Percentiles rank a stretch among this genome's conserved stretches.
These are phyloP conservation scores for Cyclophora punctaria DNA, from an alignment of 2,888 invertebrate species.

Conservation along the genomic window DNA sequence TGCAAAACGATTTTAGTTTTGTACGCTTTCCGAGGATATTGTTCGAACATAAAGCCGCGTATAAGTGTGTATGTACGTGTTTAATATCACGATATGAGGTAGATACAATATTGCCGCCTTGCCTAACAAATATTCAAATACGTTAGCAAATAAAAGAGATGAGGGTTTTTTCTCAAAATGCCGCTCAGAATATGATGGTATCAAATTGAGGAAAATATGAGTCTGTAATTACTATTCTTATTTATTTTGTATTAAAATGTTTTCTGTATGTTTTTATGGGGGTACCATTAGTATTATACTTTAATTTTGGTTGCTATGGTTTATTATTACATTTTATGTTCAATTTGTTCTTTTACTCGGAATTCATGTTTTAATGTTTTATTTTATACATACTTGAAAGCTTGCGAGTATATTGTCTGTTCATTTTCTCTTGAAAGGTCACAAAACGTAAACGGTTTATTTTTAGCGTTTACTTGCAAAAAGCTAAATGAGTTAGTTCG, in stretches of 20 bases:
- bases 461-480: too few relatives aligned
- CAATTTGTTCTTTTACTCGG: too few relatives aligned
- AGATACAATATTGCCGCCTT: slow-evolving; percentile 2
- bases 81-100: slow-evolving; percentile 15
- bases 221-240: neutral
- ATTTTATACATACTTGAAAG: too few relatives aligned
- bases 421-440: too few relatives aligned
- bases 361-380: too few relatives aligned
- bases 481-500: slow-evolving; percentile 8
- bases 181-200: neutral
- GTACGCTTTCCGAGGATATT: slow-evolving; percentile 14
- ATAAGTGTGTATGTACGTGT: slow-evolving; percentile 6
- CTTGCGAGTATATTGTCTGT: too few relatives aligned
- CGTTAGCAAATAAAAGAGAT: neutral
- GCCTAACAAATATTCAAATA: neutral
- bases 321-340: too few relatives aligned
- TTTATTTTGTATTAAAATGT: neutral
- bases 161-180: neutral
- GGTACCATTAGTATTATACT: too few relatives aligned
- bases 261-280: too few relatives aligned
- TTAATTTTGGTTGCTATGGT: too few relatives aligned
- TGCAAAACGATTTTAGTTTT: slow-evolving; percentile 46
- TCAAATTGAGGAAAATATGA: neutral
- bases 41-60: slow-evolving; percentile 14
- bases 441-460: too few relatives aligned